Base-by-base conservation (phyloP, 2,888 invertebrate genomes). In the Leptogaster cylindrica region DNA sequence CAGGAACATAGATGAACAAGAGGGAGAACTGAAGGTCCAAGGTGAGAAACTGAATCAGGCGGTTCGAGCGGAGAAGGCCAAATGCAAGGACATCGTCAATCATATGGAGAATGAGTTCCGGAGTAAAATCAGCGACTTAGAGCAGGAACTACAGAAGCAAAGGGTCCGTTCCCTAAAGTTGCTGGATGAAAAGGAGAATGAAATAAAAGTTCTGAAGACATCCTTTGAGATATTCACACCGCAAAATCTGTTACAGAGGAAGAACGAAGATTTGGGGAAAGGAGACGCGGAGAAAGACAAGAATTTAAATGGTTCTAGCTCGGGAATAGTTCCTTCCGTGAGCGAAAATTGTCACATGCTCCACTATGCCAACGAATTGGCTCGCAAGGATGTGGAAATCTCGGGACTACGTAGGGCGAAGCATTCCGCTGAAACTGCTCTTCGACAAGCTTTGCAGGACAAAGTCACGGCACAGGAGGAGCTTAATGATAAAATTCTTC, bases 331-430 rank as follows among this genome's bases (percentile, higher is more conserved):
- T 8, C 46, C 51, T 33, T 18, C 79, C 36, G 67, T 83, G 7
- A 78, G 83, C n/a, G 87, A 89, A 28, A 88, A 88, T 73, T 88
- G 89, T 33, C 89, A 89, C 71, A 88, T 93, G 84, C 77, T 93
- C 33, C 91, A 93, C 80, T 93, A 92, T 75, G 89, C 89, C 61
- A 91, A 93, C 78, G 93, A 93, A 82, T 79, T 92, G 72, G 90
- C 93, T 0, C 81, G 92, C 6, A 88, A 89, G 74, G 92, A 93
- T 71, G 87, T 92, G 23, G 92, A 93, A 77, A 88, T 93, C 39
- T 83, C 88, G 0, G 84, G 85, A 65, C 82, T 92, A 20, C 83
- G 93, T 70, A 89, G 88, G 72, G 86, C 89, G 51, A 90, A 92
- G 73, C 87, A 88, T 76, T 83, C 87, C 0, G 77, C 86, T 0